These are phyloP conservation scores for Eucera pruinosa DNA, from an alignment of 2,888 invertebrate species.

Conservation along the genomic window DNA sequence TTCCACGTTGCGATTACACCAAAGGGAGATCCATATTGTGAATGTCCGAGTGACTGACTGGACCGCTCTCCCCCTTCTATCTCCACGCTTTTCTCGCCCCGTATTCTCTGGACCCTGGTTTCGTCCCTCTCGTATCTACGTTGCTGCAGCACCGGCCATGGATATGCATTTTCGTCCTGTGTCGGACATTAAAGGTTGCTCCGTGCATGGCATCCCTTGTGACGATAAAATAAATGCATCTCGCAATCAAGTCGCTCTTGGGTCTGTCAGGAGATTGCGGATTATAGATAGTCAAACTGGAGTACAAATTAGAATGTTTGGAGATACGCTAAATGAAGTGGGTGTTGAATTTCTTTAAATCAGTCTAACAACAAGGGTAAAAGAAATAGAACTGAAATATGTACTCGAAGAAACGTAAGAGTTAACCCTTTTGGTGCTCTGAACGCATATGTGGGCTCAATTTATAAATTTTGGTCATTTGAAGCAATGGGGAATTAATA, in stretches of 20 bases:
- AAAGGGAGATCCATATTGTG: slow-evolving; percentile 72
- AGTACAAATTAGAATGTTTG: too few relatives aligned
- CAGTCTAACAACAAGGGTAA: too few relatives aligned
- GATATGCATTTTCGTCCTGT: slow-evolving; percentile 26
- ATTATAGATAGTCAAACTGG: too few relatives aligned
- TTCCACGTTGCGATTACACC: slow-evolving; percentile 72
- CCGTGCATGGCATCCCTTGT: slow-evolving; percentile 17
- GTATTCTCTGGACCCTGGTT: slow-evolving; percentile 30
- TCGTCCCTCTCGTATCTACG: slow-evolving; percentile 25
- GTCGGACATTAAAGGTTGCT: slow-evolving; percentile 17
- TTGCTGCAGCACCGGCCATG: slow-evolving; percentile 9
- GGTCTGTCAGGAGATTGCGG: too few relatives aligned
- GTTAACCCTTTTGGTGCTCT: too few relatives aligned
- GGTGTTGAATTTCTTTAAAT: too few relatives aligned
- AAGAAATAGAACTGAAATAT: too few relatives aligned
- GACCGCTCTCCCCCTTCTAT: slow-evolving; percentile 48
- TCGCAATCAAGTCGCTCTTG: slow-evolving; percentile 4
- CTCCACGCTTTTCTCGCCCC: slow-evolving; percentile 61
- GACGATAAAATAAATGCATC: slow-evolving; percentile 16
- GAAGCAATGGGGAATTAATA: too few relatives aligned
- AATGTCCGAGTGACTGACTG: slow-evolving; percentile 73
- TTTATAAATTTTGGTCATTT: neutral
- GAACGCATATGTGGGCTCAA: too few relatives aligned
- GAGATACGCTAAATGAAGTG: too few relatives aligned
- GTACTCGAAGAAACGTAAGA: too few relatives aligned